These are phyloP conservation scores for Pteria penguin DNA, from an alignment of 2,888 invertebrate species.

Conservation along the genomic window DNA sequence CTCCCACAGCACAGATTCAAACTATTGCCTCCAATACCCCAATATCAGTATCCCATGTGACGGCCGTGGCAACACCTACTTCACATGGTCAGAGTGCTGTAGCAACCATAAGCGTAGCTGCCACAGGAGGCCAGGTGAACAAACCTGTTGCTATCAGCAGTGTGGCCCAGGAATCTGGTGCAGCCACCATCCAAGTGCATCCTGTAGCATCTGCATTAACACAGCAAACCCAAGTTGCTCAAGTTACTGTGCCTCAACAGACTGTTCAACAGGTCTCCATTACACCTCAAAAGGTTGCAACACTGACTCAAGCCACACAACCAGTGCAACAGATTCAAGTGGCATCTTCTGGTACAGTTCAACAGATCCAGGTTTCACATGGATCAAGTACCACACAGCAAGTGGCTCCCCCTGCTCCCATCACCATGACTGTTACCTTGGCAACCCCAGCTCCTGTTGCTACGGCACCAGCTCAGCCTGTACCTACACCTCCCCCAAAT, in stretches of 20 bases:
- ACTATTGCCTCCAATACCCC: slow-evolving; percentile 52
- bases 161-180: slow-evolving; percentile 19
- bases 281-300: slow-evolving; percentile 7
- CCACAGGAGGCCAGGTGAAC: slow-evolving; percentile 39
- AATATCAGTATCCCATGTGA: slow-evolving; percentile 43
- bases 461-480: slow-evolving; percentile 38
- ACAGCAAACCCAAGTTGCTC: slow-evolving; percentile 15
- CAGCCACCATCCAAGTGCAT: slow-evolving; percentile 32
- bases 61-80: slow-evolving; percentile 35
- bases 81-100: slow-evolving; percentile 32
- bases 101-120: slow-evolving; percentile 35
- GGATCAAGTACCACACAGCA: slow-evolving; percentile 10
- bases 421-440: slow-evolving; percentile 35
- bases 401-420: slow-evolving; percentile 20
- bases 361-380: slow-evolving; percentile 30
- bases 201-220: slow-evolving; percentile 38
- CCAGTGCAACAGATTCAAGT: slow-evolving; percentile 34
- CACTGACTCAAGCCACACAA: slow-evolving; percentile 24
- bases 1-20: slow-evolving; percentile 65
- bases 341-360: slow-evolving; percentile 27
- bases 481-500: slow-evolving; percentile 14
- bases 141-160: slow-evolving; percentile 41
- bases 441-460: slow-evolving; percentile 50
- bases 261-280: slow-evolving; percentile 9
- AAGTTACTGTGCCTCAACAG: slow-evolving; percentile 24